Conservation (phyloP, 1,140 invertebrate species). For the Solenopsis invicta region DNA sequence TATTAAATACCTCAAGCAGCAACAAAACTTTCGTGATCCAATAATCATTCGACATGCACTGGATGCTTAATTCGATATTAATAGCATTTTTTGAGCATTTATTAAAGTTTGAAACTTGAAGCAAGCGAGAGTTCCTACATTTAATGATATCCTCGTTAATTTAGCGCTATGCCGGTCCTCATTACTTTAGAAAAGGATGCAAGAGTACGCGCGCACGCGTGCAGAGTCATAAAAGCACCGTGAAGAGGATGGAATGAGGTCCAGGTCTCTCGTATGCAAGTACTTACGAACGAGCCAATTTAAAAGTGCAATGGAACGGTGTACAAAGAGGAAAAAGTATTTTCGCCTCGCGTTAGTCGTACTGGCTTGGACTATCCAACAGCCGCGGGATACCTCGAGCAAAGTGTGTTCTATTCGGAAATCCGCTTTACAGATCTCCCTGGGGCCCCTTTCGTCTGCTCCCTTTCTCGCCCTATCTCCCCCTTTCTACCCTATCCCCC, state of each 20-base stretch:
- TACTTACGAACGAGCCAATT: conserved; percentile 68
- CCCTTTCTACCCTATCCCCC: background rate
- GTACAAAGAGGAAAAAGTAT: conserved; percentile 62
- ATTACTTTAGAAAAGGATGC: conserved; percentile 40
- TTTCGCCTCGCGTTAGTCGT: conserved; percentile 58
- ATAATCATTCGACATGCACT: background rate
- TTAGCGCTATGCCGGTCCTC: conserved; percentile 1
- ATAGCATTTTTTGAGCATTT: background rate
- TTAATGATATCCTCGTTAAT: conserved; percentile 47
- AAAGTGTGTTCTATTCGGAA: conserved; percentile 64
- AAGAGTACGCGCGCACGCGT: background rate
- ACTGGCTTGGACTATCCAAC: conserved; percentile 32
- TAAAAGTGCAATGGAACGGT: conserved; percentile 60
- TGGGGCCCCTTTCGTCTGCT: conserved; percentile 22
- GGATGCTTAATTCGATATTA: conserved; percentile 20
- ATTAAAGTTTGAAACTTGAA: background rate
- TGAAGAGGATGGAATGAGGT: conserved; percentile 11
- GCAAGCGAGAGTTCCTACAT: background rate
- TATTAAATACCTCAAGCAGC: conserved; percentile 18
- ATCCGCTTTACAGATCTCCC: conserved; percentile 57
- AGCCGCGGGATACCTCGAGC: conserved; percentile 52
- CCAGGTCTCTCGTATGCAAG: conserved; percentile 62
- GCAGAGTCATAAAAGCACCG: background rate
- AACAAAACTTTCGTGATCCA: background rate
- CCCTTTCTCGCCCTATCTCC: conserved; percentile 20